These are phyloP conservation scores for Smithornis capensis DNA, from an alignment of 2,113 vertebrate species.

Conservation along the genomic window DNA sequence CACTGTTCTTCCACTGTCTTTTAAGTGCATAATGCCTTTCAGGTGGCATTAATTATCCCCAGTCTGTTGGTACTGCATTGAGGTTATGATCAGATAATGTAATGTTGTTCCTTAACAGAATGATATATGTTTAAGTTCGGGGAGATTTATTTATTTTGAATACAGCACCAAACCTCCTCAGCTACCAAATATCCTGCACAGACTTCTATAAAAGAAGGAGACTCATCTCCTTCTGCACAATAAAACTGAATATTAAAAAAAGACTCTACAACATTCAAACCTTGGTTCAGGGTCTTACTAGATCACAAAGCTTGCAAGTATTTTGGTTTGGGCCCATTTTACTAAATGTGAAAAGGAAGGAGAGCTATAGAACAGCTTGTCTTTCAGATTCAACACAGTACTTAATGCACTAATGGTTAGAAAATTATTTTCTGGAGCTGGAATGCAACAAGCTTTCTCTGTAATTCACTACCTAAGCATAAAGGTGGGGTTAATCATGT, in stretches of 20 bases:
- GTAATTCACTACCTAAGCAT: neutral
- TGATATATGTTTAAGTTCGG: neutral
- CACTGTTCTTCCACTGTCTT: neutral
- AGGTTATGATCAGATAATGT: neutral
- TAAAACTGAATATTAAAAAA: neutral
- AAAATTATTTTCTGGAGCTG: neutral
- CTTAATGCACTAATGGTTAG: neutral
- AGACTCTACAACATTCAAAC: neutral
- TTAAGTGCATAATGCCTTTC: neutral
- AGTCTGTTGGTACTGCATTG: neutral
- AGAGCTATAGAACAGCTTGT: neutral
- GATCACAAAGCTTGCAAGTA: neutral
- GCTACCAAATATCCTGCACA: neutral
- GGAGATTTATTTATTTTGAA: neutral
- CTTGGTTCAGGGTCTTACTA: neutral
- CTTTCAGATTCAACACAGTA: neutral
- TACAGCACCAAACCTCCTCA: neutral
- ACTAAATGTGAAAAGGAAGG: neutral
- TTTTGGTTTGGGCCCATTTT: neutral
- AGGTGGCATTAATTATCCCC: neutral
- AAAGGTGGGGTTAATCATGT: neutral
- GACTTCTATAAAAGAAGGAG: neutral
- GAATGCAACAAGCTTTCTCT: neutral
- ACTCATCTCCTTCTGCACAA: neutral
- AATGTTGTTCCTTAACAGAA: neutral